Percentiles rank a stretch among this genome's conserved stretches.
phyloP scores from a whole-genome alignment of 2,113 vertebrate species.

The Chionodraco myersi region DNA sequence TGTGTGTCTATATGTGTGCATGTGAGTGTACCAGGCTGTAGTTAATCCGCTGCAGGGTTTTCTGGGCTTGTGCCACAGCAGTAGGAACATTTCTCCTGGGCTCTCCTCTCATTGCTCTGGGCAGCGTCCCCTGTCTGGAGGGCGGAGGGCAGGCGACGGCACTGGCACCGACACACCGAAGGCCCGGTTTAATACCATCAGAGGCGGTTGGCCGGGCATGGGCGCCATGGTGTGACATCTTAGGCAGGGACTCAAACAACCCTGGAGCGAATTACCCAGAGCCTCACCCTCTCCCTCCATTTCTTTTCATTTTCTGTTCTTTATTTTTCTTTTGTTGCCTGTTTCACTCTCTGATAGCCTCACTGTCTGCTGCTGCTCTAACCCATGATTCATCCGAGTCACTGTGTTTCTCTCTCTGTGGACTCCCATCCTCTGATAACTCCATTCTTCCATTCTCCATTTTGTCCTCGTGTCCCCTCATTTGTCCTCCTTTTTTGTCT shows the following conservation, averaged over 20 bases:
- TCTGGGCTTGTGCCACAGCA: conserved; percentile 50
- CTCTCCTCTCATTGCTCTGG: conserved; percentile 45
- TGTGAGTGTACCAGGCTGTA: conserved; percentile 27
- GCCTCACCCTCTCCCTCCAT: conserved; percentile 8
- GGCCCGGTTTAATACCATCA: conserved; percentile 71
- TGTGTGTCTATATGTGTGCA: conserved; percentile 31
- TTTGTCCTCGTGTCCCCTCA: conserved; percentile 15
- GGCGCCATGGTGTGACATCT: conserved; percentile 57
- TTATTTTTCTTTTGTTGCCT: conserved; percentile 46
- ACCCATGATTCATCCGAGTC: conserved; percentile 59
- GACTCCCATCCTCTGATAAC: conserved; percentile 22
- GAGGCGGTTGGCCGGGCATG: conserved; percentile 47
- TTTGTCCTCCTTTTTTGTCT: conserved; percentile 4
- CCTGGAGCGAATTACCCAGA: conserved; percentile 44
- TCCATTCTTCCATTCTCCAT: conserved; percentile 25
- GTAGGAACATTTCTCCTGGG: conserved; percentile 42
- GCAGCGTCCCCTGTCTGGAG: conserved; percentile 49
- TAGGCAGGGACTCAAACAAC: conserved; percentile 57
- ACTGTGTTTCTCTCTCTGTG: conserved; percentile 44
- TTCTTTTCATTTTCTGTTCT: conserved; percentile 27
- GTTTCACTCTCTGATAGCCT: conserved; percentile 57
- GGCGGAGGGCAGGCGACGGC: conserved; percentile 20
- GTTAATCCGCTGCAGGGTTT: conserved; percentile 62
- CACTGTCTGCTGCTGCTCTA: conserved; percentile 40
- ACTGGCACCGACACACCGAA: conserved; percentile 44